Conservation (phyloP, 2,113 vertebrate genomes). For the Halichoerus grypus region DNA sequence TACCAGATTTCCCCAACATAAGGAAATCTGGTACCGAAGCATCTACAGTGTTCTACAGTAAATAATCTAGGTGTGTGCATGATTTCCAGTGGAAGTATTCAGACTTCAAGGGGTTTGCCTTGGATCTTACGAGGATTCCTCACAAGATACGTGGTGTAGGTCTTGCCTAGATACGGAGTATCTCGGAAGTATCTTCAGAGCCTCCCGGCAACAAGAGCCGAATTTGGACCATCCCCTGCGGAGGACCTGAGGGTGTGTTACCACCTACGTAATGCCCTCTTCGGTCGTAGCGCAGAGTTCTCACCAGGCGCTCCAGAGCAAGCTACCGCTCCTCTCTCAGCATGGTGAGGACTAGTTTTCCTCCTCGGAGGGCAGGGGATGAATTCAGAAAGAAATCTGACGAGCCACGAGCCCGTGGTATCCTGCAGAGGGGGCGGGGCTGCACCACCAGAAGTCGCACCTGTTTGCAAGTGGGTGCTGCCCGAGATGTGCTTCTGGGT, state of each 20-base stretch:
- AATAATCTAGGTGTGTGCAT: background rate
- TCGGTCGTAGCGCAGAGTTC: background rate
- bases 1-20: background rate
- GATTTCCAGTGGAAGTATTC: background rate
- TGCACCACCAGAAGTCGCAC: background rate
- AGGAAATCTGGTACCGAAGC: background rate
- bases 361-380: accelerated
- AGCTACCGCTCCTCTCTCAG: accelerated
- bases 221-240: accelerated
- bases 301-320: accelerated
- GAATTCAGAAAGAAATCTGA: background rate
- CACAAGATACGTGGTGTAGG: accelerated
- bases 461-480: no score
- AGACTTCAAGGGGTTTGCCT: background rate
- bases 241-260: accelerated
- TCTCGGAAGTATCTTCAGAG: background rate
- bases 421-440: background rate
- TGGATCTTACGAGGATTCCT: background rate
- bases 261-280: accelerated
- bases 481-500: no score
- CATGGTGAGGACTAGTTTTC: accelerated
- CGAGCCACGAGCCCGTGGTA: accelerated
- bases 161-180: background rate
- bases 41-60: background rate
- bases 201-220: background rate